Conservation (phyloP, 37 sponge, comb jelly and placozoan species). For the Theonella swinhoei region DNA sequence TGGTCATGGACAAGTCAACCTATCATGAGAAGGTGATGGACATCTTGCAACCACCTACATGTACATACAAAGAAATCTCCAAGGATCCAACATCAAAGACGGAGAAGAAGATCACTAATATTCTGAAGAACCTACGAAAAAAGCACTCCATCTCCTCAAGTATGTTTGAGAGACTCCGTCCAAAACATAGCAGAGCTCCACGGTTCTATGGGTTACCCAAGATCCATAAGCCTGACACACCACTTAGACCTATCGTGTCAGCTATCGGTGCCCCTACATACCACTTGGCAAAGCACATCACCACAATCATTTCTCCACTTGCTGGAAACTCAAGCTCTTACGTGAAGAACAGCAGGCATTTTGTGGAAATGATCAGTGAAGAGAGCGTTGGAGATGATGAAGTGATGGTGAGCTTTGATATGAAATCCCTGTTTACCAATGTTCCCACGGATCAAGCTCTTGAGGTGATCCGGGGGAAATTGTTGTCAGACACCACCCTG, state of each 20-base stretch:
- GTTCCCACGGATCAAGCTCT: too few species aligned
- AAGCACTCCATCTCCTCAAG: background rate
- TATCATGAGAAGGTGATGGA: constrained; percentile 9
- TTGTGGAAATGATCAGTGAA: too few species aligned
- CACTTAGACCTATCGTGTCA: constrained; percentile 20
- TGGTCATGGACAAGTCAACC: background rate
- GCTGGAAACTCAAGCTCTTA: too few species aligned
- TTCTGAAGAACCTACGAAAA: too few species aligned
- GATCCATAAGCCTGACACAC: constrained; percentile 16
- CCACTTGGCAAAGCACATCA: constrained; percentile 5
- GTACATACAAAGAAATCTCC: background rate
- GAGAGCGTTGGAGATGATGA: too few species aligned
- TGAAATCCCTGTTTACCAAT: too few species aligned
- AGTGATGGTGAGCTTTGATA: too few species aligned
- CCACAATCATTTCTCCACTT: constrained; percentile 10
- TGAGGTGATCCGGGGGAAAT: too few species aligned
- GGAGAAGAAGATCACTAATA: constrained; percentile 27
- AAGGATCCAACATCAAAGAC: constrained; percentile 11
- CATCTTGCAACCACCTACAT: background rate
- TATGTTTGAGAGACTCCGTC: constrained; percentile 8
- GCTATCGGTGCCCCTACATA: constrained; percentile 9
- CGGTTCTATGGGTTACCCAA: constrained; percentile 32
- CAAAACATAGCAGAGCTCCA: constrained; percentile 9
- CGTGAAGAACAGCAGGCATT: too few species aligned
- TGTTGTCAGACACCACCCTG: too few species aligned